Base-by-base conservation (phyloP, 2,888 invertebrate species). In the Cephus pulcher region DNA sequence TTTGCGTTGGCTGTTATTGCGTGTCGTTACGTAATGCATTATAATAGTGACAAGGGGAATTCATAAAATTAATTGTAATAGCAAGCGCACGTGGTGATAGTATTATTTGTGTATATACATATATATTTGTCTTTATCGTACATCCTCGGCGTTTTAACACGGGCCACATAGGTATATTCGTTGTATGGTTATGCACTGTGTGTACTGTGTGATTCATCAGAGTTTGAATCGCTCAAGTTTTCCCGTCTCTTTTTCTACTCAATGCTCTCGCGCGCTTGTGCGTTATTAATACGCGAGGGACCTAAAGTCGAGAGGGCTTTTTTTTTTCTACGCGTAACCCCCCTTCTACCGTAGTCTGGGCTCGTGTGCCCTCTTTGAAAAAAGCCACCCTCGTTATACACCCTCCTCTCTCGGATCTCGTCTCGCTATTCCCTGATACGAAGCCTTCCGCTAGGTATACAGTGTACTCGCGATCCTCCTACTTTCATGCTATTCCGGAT, bases 261-360 rank as follows among this genome's bases (percentile, higher is more conserved):
- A 23, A 56, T 56, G 23, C 56, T 56, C 23, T 9, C 56, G 56
- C 23, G 56, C 56, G 23, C 56, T 56, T 56, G 80, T 85, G 81
- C 85, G 84, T 85, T 86, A 86, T 86, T 86, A 86, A 86, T 86
- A 86, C 84, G 81, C 84, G 80, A 78, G 79, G 56, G 56, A 56
- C 56, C 56, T 56, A 2, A 56, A 56, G 56, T 23, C 23, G 56
- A 56, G 56, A 56, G 56, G 23, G 56, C 56, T 56, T 56, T 23
- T 30, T 30, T 30, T 12, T 56, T 56, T 56, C 56, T 56, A 56
- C 23, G 56, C 56, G 56, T 56, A 9, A 56, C 23, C 56, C 23
- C 23, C 56, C 23, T 23, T 56, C 23, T 23, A 23, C 56, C 56
- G 23, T 56, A 56, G 56, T 56, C 56, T 56, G 56, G 23, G 6